These are phyloP conservation scores for Pteronotus mesoamericanus DNA, from an alignment of 2,797 vertebrate genomes.

Conservation along the genomic window DNA sequence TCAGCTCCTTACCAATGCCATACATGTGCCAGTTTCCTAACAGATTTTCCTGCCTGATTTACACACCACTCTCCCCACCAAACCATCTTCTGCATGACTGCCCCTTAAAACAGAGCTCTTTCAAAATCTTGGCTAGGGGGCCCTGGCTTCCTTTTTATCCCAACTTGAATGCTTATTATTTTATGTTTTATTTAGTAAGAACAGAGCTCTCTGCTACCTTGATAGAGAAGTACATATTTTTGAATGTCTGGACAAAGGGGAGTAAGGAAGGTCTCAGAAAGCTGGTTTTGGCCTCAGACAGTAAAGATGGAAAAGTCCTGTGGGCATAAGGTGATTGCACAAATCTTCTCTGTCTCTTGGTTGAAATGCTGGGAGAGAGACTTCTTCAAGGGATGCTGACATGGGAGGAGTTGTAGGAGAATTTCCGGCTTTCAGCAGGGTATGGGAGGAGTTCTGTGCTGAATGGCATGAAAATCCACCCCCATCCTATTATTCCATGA, in stretches of 20 bases:
- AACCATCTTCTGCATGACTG: not conserved
- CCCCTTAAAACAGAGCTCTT: not conserved
- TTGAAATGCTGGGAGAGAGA: not conserved
- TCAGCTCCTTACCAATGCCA: not conserved
- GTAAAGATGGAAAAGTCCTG: not conserved
- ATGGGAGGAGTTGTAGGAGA: not conserved
- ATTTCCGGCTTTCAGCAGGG: not conserved
- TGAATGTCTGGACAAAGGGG: not conserved
- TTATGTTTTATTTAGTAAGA: not conserved
- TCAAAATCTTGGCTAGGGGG: not conserved
- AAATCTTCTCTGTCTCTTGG: not conserved
- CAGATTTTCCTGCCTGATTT: not conserved
- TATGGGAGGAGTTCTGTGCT: not conserved
- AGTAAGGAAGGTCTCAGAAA: not conserved
- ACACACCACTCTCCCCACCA: not conserved
- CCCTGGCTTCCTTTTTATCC: not conserved
- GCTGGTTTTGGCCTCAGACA: not conserved
- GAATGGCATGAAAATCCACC: not conserved
- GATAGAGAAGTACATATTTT: not conserved
- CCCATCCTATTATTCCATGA: not conserved
- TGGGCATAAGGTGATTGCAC: not conserved
- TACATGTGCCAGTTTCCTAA: not conserved
- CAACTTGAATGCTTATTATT: not conserved
- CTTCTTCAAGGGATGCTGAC: not conserved
- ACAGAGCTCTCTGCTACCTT: not conserved